phyloP scores from a whole-genome alignment of 1,140 invertebrate genomes.

The Drosophila teissieri region DNA sequence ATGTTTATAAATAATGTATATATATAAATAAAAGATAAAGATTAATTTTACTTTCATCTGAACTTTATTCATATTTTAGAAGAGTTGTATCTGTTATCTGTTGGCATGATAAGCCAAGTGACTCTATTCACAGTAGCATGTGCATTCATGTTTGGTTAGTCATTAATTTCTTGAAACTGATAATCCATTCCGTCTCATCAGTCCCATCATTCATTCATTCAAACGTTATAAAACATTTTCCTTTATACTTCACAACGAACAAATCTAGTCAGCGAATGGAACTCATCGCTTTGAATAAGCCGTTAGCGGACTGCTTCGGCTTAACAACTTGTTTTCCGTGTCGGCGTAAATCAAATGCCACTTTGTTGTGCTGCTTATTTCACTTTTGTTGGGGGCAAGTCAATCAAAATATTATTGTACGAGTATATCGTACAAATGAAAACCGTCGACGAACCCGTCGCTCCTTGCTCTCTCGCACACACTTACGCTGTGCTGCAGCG shows the following conservation, averaged over 20 bases:
- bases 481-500: constrained; percentile 7
- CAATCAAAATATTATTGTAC: constrained; percentile 81
- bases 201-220: not conserved
- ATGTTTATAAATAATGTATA: too few species aligned
- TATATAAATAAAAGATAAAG: too few species aligned
- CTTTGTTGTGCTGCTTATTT: constrained; percentile 50
- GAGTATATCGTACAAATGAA: constrained; percentile 59
- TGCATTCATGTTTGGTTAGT: not conserved
- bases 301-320: constrained; percentile 35
- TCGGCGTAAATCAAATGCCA: constrained; percentile 71
- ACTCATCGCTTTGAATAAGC: constrained; percentile 16
- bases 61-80: too few species aligned
- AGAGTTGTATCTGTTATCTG: too few species aligned
- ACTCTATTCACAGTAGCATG: not conserved
- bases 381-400: constrained; percentile 43
- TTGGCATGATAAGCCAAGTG: not conserved
- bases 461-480: constrained; percentile 52
- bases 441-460: constrained; percentile 66
- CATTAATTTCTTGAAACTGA: not conserved
- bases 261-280: not conserved
- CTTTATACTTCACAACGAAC: not conserved
- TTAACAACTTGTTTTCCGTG: constrained; percentile 72
- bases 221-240: not conserved
- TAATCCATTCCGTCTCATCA: not conserved
- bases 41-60: too few species aligned